Evolutionary conservation across 2,888 invertebrate genomes (phyloP), one percentile per base, ranked within the genome.

Genomic region (Eilema caniola): DNA sequence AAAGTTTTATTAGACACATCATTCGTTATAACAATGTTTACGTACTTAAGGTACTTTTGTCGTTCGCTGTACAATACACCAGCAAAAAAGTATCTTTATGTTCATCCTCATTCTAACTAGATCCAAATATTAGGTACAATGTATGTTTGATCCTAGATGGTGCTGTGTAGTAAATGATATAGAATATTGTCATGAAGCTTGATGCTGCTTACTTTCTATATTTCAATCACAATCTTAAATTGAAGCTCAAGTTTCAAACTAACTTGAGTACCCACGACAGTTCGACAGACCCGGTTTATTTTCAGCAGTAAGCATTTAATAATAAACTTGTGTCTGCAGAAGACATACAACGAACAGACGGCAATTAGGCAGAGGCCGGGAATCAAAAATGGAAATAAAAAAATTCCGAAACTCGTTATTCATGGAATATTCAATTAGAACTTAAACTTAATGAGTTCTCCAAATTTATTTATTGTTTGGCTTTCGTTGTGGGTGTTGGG

Each of bases 241-340:
- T 33, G 33, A 12, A 7, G 5, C 5, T 37, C 23, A 37, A 53
- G 8, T 53, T 53, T 53, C 10, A 7, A 47, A 53, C n/a, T 53
- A 53, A 5, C n/a, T n/a, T n/a, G 10, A 53, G n/a, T n/a, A 53
- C 53, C n/a, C 8, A 53, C 53, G 53, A n/a, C 53, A n/a, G n/a
- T 53, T n/a, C 20, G n/a, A 2, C 53, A 1, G 53, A 8, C 2
- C 2, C 16, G 14, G 12, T 33, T 62, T 23, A 3, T 24, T 66
- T 73, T 71, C 70, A 74, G 78, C 82, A 82, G 78, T 80, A 76
- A 76, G 73, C 78, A 64, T 82, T 81, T 80, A 78, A 76, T 80
- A 70, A 82, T 74, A 75, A 80, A 80, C 60, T 82, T 62, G 47
- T 66, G 83, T 69, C 76, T 81, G 81, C 31, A 28, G 83, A 76